These are phyloP conservation scores for Zapus hudsonius DNA, from an alignment of 2,113 vertebrate genomes.

Conservation along the genomic window DNA sequence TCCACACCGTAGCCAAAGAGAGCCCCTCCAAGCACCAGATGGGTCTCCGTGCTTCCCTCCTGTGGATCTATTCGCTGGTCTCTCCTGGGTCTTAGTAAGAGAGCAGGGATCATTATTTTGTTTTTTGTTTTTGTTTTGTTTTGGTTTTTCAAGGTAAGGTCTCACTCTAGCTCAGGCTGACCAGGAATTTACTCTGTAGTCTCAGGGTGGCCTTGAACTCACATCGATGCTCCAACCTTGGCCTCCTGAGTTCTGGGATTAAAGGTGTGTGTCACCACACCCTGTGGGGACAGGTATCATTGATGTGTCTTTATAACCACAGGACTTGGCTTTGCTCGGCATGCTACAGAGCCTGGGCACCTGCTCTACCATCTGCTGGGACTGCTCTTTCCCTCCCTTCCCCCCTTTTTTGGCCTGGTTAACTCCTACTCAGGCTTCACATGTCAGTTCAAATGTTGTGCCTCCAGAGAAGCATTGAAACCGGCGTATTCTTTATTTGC, in stretches of 20 bases:
- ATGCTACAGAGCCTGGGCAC: not conserved
- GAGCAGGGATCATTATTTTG: not conserved
- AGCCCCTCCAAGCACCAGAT: not conserved
- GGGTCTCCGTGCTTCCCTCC: not conserved
- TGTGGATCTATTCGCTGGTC: not conserved
- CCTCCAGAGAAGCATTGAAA: conserved; percentile 55
- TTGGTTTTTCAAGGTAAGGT: too few species aligned
- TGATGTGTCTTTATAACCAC: not conserved
- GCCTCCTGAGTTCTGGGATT: too few species aligned
- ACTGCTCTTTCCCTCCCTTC: not conserved
- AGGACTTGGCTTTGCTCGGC: not conserved
- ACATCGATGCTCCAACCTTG: too few species aligned
- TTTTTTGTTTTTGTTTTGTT: too few species aligned
- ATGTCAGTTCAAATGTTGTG: conserved; percentile 70
- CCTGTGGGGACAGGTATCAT: not conserved
- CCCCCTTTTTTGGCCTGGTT: conserved; percentile 39
- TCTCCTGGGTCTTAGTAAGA: not conserved
- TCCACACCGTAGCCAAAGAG: not conserved
- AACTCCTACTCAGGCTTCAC: conserved; percentile 58
- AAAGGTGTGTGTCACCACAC: too few species aligned
- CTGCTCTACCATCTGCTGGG: conserved; percentile 56
- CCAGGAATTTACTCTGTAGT: too few species aligned
- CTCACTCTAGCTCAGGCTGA: too few species aligned
- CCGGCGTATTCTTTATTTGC: conserved; percentile 55
- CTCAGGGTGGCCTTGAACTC: too few species aligned